Base-by-base conservation (phyloP, 2,797 vertebrate species). In the Sebastes goodei region DNA sequence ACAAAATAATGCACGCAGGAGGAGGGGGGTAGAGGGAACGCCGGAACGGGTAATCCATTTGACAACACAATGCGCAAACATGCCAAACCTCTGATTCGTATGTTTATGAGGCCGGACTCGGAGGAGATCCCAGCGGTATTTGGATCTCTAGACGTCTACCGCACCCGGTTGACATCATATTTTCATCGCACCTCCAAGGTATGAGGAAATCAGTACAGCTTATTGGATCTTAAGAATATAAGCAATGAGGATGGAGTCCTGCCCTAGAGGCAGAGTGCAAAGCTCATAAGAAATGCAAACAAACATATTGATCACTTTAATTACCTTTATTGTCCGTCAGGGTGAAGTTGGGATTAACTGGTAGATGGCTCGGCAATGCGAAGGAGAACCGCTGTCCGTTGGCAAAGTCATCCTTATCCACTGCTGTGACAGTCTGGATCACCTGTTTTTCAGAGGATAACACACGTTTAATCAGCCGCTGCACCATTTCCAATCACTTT, bases 281-380 rank as follows among this genome's bases (percentile, higher is more conserved):
- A 81, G 66, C 87, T 87, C 89, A 88, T 87, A 84, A 87, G 74
- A 76, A 91, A 88, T 88, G 87, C 88, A 91, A 90, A 92, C 88
- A 93, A 92, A 85, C 68, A 89, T 33, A 85, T 84, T 23, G 84
- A 90, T 81, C 56, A 20, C 61, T 80, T 60, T 85, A 85, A 94
- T 96, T 98, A 99, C 98, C 98, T 98, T 98, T 97, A 82, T 99
- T 99, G 94, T 99, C 98, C 94, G 97, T 98, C 72, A 99, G 92
- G 69, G 98, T 98, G 93, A 99, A 99, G 95, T 99, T 99, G 89
- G 97, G 98, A 92, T 99, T 99, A 87, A 96, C 84, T 10, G 97
- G 92, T 62, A 96, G 93, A 38, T 90, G 95, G 84, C 95, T 96
- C 7, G 97, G 96, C 73, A 98, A 88, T 72, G 97, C 97, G 85